A percentile compares a stretch with the other conserved stretches of the same genome.
Conservation (phyloP, 2,797 vertebrate genomes). For the Buceros bicornis region DNA sequence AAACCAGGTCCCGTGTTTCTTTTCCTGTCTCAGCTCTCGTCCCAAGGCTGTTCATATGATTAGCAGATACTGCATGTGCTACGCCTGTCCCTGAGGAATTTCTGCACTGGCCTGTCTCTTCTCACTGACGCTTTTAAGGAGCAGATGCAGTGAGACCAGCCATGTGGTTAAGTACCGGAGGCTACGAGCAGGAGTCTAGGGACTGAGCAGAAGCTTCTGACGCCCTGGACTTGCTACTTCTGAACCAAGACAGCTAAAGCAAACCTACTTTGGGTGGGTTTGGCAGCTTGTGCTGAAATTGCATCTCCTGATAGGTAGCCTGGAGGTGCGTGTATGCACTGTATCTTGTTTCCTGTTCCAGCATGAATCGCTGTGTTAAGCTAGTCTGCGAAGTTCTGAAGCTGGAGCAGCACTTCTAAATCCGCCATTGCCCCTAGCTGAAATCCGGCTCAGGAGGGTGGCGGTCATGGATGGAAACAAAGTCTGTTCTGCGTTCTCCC, state of each 20-base stretch:
- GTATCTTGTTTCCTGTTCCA: background rate
- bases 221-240: background rate
- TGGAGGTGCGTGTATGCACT: background rate
- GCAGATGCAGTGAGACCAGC: background rate
- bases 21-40: fast-evolving
- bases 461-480: background rate
- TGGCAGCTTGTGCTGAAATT: background rate
- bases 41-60: fast-evolving
- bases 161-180: background rate
- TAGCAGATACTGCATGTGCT: background rate
- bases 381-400: background rate
- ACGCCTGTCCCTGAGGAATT: background rate
- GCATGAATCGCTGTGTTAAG: background rate
- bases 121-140: background rate
- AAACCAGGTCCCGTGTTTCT: background rate
- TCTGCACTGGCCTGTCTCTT: background rate
- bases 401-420: background rate
- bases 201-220: background rate
- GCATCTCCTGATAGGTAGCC: background rate
- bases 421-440: background rate
- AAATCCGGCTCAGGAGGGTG: background rate
- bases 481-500: background rate
- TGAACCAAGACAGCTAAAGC: background rate
- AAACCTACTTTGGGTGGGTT: background rate
- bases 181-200: background rate